These are phyloP conservation scores for Tinamus guttatus DNA, from an alignment of 2,113 vertebrate genomes.

Conservation along the genomic window DNA sequence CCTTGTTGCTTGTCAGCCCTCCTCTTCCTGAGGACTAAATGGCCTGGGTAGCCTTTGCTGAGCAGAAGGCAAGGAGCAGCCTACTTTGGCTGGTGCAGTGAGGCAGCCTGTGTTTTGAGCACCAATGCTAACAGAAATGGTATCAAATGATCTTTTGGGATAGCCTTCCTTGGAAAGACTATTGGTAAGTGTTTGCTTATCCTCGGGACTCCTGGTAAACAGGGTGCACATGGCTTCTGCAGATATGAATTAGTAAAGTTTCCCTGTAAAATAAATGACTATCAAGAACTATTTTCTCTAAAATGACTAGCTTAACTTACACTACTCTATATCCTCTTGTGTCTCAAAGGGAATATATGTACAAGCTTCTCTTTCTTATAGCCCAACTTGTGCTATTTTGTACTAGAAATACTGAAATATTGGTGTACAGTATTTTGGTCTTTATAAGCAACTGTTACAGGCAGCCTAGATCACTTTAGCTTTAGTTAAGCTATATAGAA, in stretches of 20 bases:
- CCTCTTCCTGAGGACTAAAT: not conserved
- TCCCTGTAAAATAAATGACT: not conserved
- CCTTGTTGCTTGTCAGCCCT: not conserved
- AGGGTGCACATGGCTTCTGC: rapidly evolving
- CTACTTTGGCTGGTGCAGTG: not conserved
- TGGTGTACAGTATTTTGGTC: not conserved
- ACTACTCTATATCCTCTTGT: not conserved
- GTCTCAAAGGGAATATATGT: not conserved
- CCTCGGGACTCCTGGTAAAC: not conserved
- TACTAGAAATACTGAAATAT: not conserved
- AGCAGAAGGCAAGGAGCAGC: not conserved
- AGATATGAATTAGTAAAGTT: not conserved
- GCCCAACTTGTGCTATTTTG: not conserved
- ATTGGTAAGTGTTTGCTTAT: not conserved
- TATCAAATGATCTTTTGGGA: not conserved
- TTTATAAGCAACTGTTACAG: not conserved
- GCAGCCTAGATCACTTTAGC: not conserved
- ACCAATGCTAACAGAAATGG: no score
- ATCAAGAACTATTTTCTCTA: not conserved
- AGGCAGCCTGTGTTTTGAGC: not conserved
- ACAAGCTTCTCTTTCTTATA: not conserved
- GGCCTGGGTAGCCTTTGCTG: rapidly evolving
- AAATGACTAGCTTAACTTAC: not conserved
- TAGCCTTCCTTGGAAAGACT: not conserved
- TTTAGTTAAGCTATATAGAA: not conserved